Conservation (phyloP, 2,888 invertebrate genomes). For the Netelia fuscicornis region DNA sequence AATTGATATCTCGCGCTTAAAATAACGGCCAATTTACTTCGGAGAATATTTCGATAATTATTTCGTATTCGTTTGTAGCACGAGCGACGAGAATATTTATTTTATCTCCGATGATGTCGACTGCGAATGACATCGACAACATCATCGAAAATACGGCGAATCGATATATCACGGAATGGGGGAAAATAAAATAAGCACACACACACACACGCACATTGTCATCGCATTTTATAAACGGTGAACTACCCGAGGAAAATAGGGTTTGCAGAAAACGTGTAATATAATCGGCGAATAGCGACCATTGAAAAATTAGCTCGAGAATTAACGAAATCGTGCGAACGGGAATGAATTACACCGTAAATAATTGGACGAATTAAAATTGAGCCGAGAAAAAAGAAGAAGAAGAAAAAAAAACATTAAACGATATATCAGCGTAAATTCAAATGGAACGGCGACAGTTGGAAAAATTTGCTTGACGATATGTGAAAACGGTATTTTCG, state of each 20-base stretch:
- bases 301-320: too few relatives aligned
- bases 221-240: background rate
- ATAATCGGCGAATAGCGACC: too few relatives aligned
- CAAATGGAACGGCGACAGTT: conserved; percentile 29
- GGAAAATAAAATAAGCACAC: background rate
- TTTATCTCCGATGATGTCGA: too few relatives aligned
- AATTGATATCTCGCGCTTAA: background rate
- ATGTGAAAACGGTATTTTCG: conserved; percentile 16
- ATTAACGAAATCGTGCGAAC: too few relatives aligned
- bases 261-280: too few relatives aligned
- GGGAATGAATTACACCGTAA: too few relatives aligned
- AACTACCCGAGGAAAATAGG: background rate
- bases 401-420: background rate
- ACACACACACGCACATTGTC: background rate
- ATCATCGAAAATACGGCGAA: too few relatives aligned
- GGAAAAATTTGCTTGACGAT: conserved; percentile 52
- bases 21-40: background rate
- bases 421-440: conserved; percentile 8
- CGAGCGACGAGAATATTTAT: too few relatives aligned
- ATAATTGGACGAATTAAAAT: background rate
- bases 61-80: background rate
- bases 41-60: conserved; percentile 8
- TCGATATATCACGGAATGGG: too few relatives aligned
- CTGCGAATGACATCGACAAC: too few relatives aligned
- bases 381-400: background rate